Evolutionary conservation across 2,797 vertebrate species (phyloP).

Genomic region (Fringilla coelebs): DNA sequence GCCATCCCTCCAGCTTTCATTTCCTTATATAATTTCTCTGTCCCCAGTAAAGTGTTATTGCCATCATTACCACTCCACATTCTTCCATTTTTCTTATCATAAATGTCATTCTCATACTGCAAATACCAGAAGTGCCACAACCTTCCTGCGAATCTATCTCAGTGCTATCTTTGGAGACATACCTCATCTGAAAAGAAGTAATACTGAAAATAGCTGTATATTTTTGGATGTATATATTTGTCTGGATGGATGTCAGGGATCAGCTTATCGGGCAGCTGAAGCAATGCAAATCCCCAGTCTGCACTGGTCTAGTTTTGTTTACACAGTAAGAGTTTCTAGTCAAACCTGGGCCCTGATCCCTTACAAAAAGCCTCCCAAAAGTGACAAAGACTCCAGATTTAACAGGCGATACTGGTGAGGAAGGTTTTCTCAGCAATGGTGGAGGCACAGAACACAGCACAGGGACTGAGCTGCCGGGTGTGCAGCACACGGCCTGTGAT

Average conservation of each 20-base stretch:
- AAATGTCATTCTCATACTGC: slow-evolving; percentile 1
- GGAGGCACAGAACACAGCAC: background rate
- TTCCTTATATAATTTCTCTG: background rate
- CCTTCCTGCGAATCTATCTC: background rate
- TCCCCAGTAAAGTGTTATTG: background rate
- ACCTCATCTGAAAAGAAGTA: background rate
- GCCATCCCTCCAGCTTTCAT: background rate
- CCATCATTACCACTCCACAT: background rate
- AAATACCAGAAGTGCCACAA: slow-evolving; percentile 26
- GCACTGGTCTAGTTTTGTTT: background rate
- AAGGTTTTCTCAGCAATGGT: fast-evolving
- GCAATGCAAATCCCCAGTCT: fast-evolving
- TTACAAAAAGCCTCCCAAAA: background rate
- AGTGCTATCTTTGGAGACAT: background rate
- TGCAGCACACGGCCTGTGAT: fast-evolving
- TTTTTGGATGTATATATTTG: background rate
- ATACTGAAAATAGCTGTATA: background rate
- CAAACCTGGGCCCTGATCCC: background rate
- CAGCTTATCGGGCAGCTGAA: background rate
- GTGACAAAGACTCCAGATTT: too few species aligned
- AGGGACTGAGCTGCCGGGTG: background rate
- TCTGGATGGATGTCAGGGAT: background rate
- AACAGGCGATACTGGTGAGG: background rate
- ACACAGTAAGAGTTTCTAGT: background rate
- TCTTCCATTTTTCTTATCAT: background rate